A percentile compares a stretch with the other conserved stretches of the same genome.
Conservation (phyloP, 2,797 vertebrate species). For the Benthosema pterotum region DNA sequence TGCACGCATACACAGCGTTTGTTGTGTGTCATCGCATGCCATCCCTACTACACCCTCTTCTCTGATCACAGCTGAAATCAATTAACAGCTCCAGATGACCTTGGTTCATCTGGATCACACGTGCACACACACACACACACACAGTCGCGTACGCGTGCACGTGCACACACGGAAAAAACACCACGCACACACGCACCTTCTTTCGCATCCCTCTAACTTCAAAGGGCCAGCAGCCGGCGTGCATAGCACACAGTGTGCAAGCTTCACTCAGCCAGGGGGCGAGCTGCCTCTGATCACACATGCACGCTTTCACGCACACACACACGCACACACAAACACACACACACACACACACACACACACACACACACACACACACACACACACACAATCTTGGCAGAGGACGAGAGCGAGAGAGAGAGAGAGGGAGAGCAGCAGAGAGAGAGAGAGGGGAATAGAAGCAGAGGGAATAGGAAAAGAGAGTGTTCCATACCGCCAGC, state of each 20-base stretch:
- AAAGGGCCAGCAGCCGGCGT: too few relatives aligned
- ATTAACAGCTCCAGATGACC: slow-evolving; percentile 64
- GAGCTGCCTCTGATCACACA: slow-evolving; percentile 7
- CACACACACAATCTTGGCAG: slow-evolving; percentile 35
- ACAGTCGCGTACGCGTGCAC: slow-evolving; percentile 1
- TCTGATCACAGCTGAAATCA: slow-evolving; percentile 64
- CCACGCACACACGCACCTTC: slow-evolving; percentile 33
- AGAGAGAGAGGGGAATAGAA: too few relatives aligned
- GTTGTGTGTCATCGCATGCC: slow-evolving; percentile 60
- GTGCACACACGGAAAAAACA: slow-evolving; percentile 1
- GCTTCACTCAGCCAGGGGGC: too few relatives aligned
- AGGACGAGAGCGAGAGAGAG: slow-evolving; percentile 3
- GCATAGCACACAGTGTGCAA: too few relatives aligned
- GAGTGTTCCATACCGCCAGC: slow-evolving; percentile 3
- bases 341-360: background rate
- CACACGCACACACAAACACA: slow-evolving; percentile 9
- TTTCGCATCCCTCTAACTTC: background rate
- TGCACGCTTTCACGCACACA: slow-evolving; percentile 36
- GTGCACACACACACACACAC: slow-evolving; percentile 37
- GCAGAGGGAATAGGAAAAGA: background rate
- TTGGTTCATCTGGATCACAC: slow-evolving; percentile 6
- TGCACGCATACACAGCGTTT: slow-evolving; percentile 15
- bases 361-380: slow-evolving; percentile 16
- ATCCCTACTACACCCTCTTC: slow-evolving; percentile 49
- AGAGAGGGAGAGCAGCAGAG: background rate